Evolutionary conservation across 2,888 invertebrate genomes (phyloP).

Genomic region (Platycheirus rosarum): DNA sequence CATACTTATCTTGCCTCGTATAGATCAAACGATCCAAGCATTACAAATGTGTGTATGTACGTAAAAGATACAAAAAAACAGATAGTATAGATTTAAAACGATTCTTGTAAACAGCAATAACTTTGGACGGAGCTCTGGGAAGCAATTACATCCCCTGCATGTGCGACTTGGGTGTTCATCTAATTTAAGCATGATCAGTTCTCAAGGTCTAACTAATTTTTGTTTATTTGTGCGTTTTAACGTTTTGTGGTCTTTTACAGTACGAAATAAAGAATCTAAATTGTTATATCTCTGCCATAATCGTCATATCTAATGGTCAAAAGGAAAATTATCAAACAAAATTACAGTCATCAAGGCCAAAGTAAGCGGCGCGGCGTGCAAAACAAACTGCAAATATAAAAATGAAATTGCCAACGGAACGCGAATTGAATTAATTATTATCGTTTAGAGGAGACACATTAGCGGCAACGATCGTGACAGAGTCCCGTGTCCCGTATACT

Average conservation of each 20-base stretch:
- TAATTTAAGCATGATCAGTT: conserved; percentile 40
- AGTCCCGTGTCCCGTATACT: neutral
- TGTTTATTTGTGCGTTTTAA: neutral
- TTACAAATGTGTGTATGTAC: too few species aligned
- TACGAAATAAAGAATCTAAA: conserved; percentile 1
- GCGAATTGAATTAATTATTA: conserved; percentile 58
- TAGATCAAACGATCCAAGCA: too few species aligned
- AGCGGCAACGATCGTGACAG: conserved; percentile 5
- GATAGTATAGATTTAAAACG: too few species aligned
- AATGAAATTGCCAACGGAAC: conserved; percentile 43
- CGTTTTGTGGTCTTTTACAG: conserved; percentile 16
- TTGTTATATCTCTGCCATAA: neutral
- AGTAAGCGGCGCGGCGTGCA: conserved; percentile 1
- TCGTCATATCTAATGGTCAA: neutral
- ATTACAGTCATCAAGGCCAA: conserved; percentile 27
- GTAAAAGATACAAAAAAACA: too few species aligned
- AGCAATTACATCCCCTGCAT: too few species aligned
- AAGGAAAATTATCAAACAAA: conserved; percentile 14
- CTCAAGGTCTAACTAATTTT: neutral
- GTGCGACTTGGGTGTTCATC: neutral
- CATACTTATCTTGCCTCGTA: too few species aligned
- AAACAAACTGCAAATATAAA: conserved; percentile 17
- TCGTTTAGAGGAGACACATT: conserved; percentile 40
- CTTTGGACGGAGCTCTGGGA: too few species aligned
- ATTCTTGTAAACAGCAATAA: too few species aligned